These are phyloP conservation scores for Semnornis frantzii DNA, from an alignment of 2,113 vertebrate species.

Conservation along the genomic window DNA sequence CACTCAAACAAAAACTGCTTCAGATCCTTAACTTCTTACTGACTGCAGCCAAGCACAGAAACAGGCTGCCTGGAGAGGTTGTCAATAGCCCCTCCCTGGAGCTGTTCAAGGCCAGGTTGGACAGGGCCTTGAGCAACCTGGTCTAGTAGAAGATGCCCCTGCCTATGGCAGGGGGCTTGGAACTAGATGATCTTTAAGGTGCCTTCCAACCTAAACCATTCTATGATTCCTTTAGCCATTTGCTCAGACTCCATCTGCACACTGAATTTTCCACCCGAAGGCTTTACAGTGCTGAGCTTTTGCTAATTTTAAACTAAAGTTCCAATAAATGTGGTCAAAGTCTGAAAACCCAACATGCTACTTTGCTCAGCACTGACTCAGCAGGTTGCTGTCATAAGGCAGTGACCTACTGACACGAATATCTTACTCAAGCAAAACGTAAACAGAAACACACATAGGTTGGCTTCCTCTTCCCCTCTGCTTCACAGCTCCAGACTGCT, in stretches of 20 bases:
- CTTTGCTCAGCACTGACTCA: constrained; percentile 16
- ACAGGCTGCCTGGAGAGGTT: no score
- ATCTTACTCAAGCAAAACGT: neutral
- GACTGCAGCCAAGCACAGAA: neutral
- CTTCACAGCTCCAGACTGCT: neutral
- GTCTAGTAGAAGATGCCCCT: no score
- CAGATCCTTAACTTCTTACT: neutral
- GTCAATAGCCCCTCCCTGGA: no score
- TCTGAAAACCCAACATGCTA: neutral
- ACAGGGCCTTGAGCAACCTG: no score
- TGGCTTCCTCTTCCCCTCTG: neutral
- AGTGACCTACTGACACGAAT: constrained; percentile 49
- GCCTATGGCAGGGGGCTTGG: no score
- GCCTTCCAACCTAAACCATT: no score
- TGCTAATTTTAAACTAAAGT: neutral
- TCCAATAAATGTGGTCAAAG: neutral
- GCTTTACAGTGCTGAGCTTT: accelerated
- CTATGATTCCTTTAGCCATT: neutral
- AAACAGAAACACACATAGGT: neutral
- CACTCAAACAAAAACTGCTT: neutral
- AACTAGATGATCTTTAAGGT: no score
- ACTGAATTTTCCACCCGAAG: neutral
- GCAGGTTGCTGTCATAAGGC: constrained; percentile 6
- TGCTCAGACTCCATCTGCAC: neutral
- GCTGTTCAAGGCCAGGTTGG: no score